A percentile compares a stretch with the other conserved stretches of the same genome.
These are phyloP conservation scores for Quadroppia sp. DNA, from an alignment of 2,888 invertebrate genomes.

Conservation along the genomic window DNA sequence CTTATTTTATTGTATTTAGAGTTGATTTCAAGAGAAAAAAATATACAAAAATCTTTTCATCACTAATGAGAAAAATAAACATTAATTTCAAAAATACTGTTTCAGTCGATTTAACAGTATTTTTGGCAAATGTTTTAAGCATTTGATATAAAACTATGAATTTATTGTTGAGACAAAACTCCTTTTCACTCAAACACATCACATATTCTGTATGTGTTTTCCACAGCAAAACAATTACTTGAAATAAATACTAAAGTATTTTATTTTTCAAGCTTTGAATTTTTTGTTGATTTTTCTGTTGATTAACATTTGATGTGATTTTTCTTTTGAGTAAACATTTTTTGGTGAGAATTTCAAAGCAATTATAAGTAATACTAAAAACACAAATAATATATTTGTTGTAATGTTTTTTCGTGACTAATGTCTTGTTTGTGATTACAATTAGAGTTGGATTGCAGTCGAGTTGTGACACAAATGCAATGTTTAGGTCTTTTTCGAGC, in stretches of 20 bases:
- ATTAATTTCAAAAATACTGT: neutral
- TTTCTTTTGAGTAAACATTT: neutral
- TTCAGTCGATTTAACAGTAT: neutral
- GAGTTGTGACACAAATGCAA: neutral
- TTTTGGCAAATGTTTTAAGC: neutral
- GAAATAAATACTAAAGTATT: neutral
- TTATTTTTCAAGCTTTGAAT: neutral
- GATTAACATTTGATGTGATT: no score
- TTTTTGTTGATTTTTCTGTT: neutral
- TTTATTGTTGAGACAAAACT: no score
- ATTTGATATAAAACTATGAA: no score
- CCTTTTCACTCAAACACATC: no score
- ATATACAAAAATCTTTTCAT: no score
- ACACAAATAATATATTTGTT: neutral
- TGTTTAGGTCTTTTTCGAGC: conserved; percentile 9
- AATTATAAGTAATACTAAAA: neutral
- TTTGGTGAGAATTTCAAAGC: conserved; percentile 4
- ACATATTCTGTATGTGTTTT: neutral
- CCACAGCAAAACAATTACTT: neutral
- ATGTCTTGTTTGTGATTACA: conserved; percentile 10
- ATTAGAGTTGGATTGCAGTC: neutral
- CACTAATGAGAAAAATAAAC: neutral
- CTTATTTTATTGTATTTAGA: no score
- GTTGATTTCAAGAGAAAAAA: no score
- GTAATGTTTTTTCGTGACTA: neutral